Conservation (phyloP, 2,888 invertebrate genomes). For the Drosophila flavopinicola region DNA sequence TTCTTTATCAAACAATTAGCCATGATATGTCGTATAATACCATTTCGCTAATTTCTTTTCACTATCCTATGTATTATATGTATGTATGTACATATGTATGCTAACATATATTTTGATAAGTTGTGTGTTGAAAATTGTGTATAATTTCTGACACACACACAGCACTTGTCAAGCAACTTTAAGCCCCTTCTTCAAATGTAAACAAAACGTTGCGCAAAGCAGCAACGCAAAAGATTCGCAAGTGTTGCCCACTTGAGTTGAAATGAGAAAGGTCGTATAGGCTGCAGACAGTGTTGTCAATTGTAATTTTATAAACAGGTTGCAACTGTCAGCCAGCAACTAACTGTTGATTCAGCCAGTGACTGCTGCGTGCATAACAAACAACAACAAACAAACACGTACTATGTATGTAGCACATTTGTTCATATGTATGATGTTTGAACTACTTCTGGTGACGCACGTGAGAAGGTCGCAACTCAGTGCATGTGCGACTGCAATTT, state of each 20-base stretch:
- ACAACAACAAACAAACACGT: background rate
- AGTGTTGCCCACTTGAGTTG: conserved; percentile 7
- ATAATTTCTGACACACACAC: conserved; percentile 4
- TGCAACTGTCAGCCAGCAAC: conserved; percentile 1
- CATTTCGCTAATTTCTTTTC: conserved; percentile 20
- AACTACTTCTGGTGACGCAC: conserved; percentile 31
- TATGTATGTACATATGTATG: background rate
- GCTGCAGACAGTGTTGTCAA: background rate
- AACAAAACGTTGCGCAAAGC: conserved; percentile 34
- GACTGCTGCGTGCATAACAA: conserved; percentile 12
- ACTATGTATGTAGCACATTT: background rate
- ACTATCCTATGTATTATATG: conserved; percentile 1
- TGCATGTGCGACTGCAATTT: conserved; percentile 36
- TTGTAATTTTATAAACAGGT: background rate
- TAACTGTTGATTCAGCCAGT: conserved; percentile 23
- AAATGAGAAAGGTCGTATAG: conserved; percentile 14
- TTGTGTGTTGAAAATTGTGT: conserved; percentile 11
- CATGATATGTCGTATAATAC: conserved; percentile 39
- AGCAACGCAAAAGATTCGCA: conserved; percentile 9
- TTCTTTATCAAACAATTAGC: conserved; percentile 66
- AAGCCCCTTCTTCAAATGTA: conserved; percentile 3
- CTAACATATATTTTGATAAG: no score
- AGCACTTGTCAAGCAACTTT: conserved; percentile 24
- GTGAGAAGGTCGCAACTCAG: conserved; percentile 54
- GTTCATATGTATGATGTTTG: background rate